A percentile compares a stretch with the other conserved stretches of the same genome.
Evolutionary conservation across 2,113 vertebrate species (phyloP).

Genomic region (Trichechus manatus): DNA sequence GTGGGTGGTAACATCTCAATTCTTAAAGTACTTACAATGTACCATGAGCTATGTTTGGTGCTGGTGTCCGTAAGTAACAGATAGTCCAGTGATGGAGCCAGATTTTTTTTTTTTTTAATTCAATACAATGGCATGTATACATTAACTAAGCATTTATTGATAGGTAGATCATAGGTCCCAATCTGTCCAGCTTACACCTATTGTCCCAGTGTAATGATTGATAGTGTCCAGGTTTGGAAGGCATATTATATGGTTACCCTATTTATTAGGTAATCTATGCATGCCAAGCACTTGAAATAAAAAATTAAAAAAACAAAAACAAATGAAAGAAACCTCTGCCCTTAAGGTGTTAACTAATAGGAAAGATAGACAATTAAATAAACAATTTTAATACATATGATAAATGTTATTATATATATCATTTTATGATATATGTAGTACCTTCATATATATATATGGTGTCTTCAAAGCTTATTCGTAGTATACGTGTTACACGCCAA

Average conservation of each 20-base stretch:
- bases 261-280: neutral
- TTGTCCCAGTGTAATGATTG: neutral
- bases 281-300: neutral
- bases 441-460: too few relatives aligned
- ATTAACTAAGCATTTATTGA: slow-evolving; percentile 3
- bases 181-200: neutral
- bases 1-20: neutral
- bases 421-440: too few relatives aligned
- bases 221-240: neutral
- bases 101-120: neutral
- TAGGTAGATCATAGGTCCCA: neutral
- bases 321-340: neutral
- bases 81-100: neutral
- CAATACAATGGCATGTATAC: neutral
- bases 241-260: neutral
- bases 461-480: too few relatives aligned
- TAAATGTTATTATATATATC: neutral
- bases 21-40: neutral
- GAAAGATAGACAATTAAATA: neutral
- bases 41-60: neutral
- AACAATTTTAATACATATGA: neutral
- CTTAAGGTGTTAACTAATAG: neutral
- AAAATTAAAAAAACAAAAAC: neutral
- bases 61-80: neutral
- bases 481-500: neutral